These are phyloP conservation scores for Dolichallabes microphthalmus DNA, from an alignment of 2,113 vertebrate species.

Conservation along the genomic window DNA sequence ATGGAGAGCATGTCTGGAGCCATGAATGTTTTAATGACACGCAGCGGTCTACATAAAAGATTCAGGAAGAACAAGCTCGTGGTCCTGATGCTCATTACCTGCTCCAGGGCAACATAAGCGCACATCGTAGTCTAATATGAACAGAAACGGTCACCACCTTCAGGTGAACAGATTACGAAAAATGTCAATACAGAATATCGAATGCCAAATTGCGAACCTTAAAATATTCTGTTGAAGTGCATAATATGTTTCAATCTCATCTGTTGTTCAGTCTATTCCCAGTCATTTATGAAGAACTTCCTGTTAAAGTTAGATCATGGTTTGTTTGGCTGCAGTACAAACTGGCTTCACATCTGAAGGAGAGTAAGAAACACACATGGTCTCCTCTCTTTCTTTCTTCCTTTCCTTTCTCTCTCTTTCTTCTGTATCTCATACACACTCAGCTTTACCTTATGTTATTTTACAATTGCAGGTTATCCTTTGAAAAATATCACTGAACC, in stretches of 20 bases:
- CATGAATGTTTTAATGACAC: constrained; percentile 46
- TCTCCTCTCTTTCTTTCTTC: not conserved
- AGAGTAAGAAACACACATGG: not conserved
- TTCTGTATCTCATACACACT: not conserved
- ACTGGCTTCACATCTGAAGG: not conserved
- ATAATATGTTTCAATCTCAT: not conserved
- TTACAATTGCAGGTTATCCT: not conserved
- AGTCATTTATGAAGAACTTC: not conserved
- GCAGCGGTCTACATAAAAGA: constrained; percentile 35
- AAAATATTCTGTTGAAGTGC: not conserved
- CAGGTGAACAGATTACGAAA: not conserved
- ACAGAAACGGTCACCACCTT: not conserved
- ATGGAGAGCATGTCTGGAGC: constrained; percentile 35
- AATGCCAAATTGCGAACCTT: not conserved
- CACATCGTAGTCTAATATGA: not conserved
- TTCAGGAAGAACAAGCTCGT: constrained; percentile 26
- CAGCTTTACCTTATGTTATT: not conserved
- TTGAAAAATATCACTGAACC: not conserved
- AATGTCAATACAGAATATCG: not conserved
- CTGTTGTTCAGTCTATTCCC: not conserved
- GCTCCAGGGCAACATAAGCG: not conserved
- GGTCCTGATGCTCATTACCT: constrained; percentile 34
- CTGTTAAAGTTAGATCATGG: not conserved
- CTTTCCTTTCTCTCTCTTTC: not conserved
- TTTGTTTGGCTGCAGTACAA: not conserved